Conservation (phyloP, 2,113 vertebrate species). For the Sylvietta virens region DNA sequence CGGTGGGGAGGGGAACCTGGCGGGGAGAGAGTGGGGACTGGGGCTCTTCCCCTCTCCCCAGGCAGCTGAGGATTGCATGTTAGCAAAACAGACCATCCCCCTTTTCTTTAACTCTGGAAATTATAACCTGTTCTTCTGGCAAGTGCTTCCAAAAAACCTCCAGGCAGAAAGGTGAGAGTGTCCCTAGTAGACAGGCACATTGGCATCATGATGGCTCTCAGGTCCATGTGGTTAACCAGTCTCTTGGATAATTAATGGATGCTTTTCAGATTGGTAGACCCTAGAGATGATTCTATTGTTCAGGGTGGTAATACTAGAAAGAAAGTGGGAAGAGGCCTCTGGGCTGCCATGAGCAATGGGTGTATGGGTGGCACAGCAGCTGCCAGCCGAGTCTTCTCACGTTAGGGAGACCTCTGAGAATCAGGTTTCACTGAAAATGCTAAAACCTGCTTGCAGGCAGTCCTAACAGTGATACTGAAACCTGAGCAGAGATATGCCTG, state of each 20-base stretch:
- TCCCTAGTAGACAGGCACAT: rapidly evolving
- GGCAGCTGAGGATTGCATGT: rapidly evolving
- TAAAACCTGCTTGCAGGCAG: background rate
- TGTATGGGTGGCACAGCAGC: background rate
- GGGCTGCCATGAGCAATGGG: background rate
- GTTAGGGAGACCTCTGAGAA: background rate
- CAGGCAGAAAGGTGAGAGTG: background rate
- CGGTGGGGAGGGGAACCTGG: rapidly evolving
- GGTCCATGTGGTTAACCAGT: background rate
- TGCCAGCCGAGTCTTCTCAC: rapidly evolving
- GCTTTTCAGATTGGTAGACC: background rate
- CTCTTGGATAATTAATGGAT: background rate
- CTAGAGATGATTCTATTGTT: background rate
- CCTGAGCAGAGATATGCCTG: background rate
- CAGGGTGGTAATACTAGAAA: background rate
- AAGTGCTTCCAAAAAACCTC: background rate
- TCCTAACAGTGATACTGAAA: background rate
- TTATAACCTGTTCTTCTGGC: background rate
- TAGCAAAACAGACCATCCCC: background rate
- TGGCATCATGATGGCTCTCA: background rate
- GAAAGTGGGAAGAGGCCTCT: background rate
- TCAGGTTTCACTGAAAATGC: background rate
- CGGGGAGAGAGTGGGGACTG: rapidly evolving
- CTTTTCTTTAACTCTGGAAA: background rate
- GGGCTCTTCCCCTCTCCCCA: background rate